Base-by-base conservation (phyloP, 2,888 invertebrate genomes). In the Agrochola lota region DNA sequence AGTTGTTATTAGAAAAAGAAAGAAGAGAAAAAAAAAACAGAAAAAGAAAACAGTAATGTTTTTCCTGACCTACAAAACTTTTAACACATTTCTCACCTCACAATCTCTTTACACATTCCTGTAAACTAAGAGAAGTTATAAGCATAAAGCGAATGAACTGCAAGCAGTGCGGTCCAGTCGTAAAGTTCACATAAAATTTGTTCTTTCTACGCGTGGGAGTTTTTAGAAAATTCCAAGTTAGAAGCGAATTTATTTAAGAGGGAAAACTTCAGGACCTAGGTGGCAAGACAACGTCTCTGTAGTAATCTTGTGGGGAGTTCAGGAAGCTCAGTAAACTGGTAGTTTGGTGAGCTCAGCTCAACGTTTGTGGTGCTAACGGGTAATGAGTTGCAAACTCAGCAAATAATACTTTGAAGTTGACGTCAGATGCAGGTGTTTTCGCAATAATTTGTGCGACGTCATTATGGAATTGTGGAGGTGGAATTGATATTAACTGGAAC, bases 381-480 rank as follows among this genome's bases (percentile, higher is more conserved):
- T 89, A 92, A 91, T 88, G 90, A 91, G 91, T 88, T 90, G 86
- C 76, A 81, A 91, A 88, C 90, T 90, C 80, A 35, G 76, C 75
- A 81, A 84, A 88, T 85, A 87, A 87, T 88, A 86, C 87, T 90
- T 83, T 85, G 85, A 85, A 88, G 86, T 89, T 89, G 76, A 77
- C 43, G 76, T 81, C 79, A 52, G 46, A 17, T 67, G 74, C 87
- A 78, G 79, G 60, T 68, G 72, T 49, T 60, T 8, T 46, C 23
- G 35, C 23, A 55, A 62, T 71, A 43, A 71, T 71, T 85, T 71
- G 62, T 59, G 55, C 46, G 59, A 26, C 9, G 4, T 59, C 2
- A 23, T 40, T 70, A 46, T 59, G 55, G 63, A 20, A 72, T 30
- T 71, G 20, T 35, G 17, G 17, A 40, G 3, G 30, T 62, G 11